These are phyloP conservation scores for Protonibea diacanthus DNA, from an alignment of 2,797 vertebrate genomes.

Conservation along the genomic window DNA sequence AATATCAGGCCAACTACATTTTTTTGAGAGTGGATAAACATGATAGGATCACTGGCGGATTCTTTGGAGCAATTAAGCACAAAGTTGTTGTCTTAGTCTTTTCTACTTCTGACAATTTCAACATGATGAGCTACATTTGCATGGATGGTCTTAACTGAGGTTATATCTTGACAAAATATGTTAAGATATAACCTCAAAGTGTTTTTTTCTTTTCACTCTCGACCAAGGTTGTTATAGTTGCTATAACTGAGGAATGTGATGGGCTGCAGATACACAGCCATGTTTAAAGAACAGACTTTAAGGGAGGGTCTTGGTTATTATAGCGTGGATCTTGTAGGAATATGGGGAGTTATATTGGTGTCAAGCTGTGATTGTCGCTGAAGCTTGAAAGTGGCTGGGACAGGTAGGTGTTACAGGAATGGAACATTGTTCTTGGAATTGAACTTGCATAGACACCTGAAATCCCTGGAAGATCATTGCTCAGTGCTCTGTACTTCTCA, in stretches of 20 bases:
- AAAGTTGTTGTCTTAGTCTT: slow-evolving; percentile 57
- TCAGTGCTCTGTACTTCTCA: background rate
- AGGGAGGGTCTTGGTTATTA: slow-evolving; percentile 11
- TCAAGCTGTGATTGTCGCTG: slow-evolving; percentile 13
- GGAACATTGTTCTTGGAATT: background rate
- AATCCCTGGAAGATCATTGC: background rate
- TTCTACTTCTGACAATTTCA: slow-evolving; percentile 46
- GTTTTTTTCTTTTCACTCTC: slow-evolving; percentile 59
- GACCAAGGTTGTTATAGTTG: slow-evolving; percentile 67
- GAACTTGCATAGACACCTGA: background rate
- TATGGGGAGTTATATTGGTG: background rate
- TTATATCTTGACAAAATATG: slow-evolving; percentile 61
- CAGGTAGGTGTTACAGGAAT: background rate
- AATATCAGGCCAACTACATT: slow-evolving; percentile 48
- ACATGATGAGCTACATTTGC: slow-evolving; percentile 39
- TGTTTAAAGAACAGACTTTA: slow-evolving; percentile 41
- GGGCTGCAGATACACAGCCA: slow-evolving; percentile 58
- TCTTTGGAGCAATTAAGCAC: slow-evolving; percentile 64
- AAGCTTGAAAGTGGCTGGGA: background rate
- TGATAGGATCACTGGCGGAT: slow-evolving; percentile 47
- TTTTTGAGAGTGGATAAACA: slow-evolving; percentile 51
- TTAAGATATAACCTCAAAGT: slow-evolving; percentile 11
- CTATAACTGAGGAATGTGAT: slow-evolving; percentile 77
- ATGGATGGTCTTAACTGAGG: slow-evolving; percentile 68
- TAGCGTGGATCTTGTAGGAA: slow-evolving; percentile 23